phyloP scores from a whole-genome alignment of 2,888 invertebrate species.

The Flexamia atlantica region DNA sequence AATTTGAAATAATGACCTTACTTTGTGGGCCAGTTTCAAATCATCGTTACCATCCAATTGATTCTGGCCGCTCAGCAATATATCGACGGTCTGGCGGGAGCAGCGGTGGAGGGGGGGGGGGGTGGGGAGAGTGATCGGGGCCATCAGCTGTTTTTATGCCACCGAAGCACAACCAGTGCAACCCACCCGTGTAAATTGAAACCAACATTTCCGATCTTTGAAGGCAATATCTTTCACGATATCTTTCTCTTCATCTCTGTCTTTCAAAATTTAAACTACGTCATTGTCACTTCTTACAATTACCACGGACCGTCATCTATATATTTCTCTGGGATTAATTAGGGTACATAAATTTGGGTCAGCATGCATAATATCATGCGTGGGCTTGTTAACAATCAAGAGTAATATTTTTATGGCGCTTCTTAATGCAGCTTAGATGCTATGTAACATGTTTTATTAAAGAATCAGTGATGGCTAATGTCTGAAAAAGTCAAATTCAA shows the following conservation, averaged over 20 bases:
- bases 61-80: constrained; percentile 25
- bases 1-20: not conserved
- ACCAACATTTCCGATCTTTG: constrained; percentile 32
- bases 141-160: constrained; percentile 45
- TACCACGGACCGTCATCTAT: no score
- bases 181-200: constrained; percentile 32
- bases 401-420: no score
- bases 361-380: no score
- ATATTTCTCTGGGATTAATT: no score
- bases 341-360: no score
- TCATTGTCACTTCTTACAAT: no score
- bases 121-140: constrained; percentile 21
- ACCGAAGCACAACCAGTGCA: constrained; percentile 43
- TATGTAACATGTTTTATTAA: no score
- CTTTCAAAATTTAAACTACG: not conserved
- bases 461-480: no score
- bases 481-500: no score
- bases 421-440: no score
- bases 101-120: not conserved
- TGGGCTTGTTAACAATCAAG: no score
- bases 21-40: not conserved
- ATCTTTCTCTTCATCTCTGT: not conserved
- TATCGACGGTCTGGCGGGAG: constrained; percentile 1
- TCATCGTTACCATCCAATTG: constrained; percentile 21
- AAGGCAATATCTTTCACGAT: constrained; percentile 16